These are phyloP conservation scores for Hydroisotoma schaefferi DNA, from an alignment of 2,888 invertebrate genomes.

Conservation along the genomic window DNA sequence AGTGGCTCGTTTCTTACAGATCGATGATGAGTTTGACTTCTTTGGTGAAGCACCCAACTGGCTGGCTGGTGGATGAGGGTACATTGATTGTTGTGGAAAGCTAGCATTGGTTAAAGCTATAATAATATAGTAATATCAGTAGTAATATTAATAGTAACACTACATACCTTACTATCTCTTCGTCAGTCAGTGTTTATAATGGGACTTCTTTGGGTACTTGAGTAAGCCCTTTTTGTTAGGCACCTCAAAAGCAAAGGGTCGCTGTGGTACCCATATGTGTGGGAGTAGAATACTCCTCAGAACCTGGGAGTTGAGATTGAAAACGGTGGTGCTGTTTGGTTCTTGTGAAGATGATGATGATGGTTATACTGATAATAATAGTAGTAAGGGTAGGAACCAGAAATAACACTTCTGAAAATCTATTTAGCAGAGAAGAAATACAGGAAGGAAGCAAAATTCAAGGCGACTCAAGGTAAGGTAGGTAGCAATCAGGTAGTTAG, in stretches of 20 bases:
- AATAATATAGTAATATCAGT: not conserved
- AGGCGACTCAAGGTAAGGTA: conserved; percentile 37
- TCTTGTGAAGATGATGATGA: too few species aligned
- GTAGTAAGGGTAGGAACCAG: not conserved
- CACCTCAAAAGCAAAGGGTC: not conserved
- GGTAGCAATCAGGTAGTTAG: conserved; percentile 11
- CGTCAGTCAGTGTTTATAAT: not conserved
- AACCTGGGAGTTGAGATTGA: too few species aligned
- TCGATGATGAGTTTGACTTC: conserved; percentile 17
- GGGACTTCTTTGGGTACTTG: conserved; percentile 1
- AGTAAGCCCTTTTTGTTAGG: conserved; percentile 1
- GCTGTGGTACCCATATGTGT: conserved; percentile 8
- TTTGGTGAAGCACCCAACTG: conserved; percentile 15
- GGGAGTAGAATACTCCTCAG: too few species aligned
- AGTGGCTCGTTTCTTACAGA: conserved; percentile 14
- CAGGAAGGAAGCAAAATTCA: conserved; percentile 34
- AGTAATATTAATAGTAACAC: not conserved
- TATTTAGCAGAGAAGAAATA: conserved; percentile 5
- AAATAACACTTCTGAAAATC: not conserved
- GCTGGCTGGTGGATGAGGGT: not conserved
- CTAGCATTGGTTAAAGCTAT: not conserved
- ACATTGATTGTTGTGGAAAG: not conserved
- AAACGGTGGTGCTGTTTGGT: too few species aligned
- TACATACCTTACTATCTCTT: not conserved
- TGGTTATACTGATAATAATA: not conserved